Base-by-base conservation (phyloP, 2,888 invertebrate genomes). In the Shargacucullia verbasci region DNA sequence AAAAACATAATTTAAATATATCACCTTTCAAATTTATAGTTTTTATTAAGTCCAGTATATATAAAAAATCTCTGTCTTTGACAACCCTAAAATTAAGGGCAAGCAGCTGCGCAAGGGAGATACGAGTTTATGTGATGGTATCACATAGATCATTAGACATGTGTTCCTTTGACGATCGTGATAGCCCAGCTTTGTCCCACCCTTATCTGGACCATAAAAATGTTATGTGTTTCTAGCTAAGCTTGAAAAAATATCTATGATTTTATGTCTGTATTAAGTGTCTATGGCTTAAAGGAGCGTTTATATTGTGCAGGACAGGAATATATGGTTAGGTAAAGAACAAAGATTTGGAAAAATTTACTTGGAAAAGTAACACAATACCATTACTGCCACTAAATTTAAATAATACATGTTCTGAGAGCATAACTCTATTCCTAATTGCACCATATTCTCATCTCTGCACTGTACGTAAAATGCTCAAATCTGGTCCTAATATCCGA, bases 111-210 rank as follows among this genome's bases (percentile, higher is more conserved):
- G 55, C 41, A 48, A 56, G 35, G 59, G 34, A 73, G 73, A 69
- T 73, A 58, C 29, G 12, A 65, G 55, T 72, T 75, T 78, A 76
- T 74, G 69, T 31, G 70, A 72, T 75, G 47, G 50, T 70, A 78
- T 78, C 76, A 61, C 58, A 72, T 62, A 62, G 39, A 78, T 78
- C 65, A 76, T 76, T 78, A 78, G 63, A 68, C 76, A 78, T 73
- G 73, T 73, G 70, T 70, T 60, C 74, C 33, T 59, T 59, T 74
- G 62, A 68, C 61, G 71, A 65, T 54, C 75, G 60, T 61, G 64
- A 77, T 74, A 56, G 59, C 43, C 62, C 31, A 58, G 56, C 64
- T 55, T 43, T 52, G 57, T 50, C 50, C 64, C 69, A 53, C 64
- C 66, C 78, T 76, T 72, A 76, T 76, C 76, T 62, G 31, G 35